phyloP scores from a whole-genome alignment of 2,113 vertebrate species.

The Cyphomyrus plagiostoma region DNA sequence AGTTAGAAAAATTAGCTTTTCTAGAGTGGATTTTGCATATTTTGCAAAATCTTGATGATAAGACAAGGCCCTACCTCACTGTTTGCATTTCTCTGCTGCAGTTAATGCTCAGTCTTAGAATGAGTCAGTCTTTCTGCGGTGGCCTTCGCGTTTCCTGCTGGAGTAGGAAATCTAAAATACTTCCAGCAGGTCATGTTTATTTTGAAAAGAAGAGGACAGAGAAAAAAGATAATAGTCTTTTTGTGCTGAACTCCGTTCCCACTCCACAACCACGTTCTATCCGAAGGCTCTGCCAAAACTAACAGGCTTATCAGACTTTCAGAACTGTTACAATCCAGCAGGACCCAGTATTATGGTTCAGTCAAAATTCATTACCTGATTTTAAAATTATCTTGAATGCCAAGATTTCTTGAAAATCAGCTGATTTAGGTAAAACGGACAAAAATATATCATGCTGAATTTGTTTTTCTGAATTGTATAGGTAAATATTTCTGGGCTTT shows the following conservation, averaged over 20 bases:
- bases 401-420: not conserved
- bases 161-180: not conserved
- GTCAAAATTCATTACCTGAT: not conserved
- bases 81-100: not conserved
- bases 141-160: not conserved
- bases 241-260: not conserved
- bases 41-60: not conserved
- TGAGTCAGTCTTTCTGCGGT: not conserved
- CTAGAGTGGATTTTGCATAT: not conserved
- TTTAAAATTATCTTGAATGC: not conserved
- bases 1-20: not conserved
- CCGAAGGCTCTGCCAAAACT: slow-evolving; percentile 47
- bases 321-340: not conserved
- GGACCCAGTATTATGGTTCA: not conserved
- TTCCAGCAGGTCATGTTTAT: slow-evolving; percentile 6
- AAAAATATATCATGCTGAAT: not conserved
- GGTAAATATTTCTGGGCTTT: not conserved
- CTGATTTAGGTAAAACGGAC: not conserved
- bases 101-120: slow-evolving; percentile 1
- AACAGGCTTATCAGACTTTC: slow-evolving; percentile 42
- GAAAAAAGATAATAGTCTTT: slow-evolving; percentile 19
- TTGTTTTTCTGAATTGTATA: not conserved
- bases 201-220: slow-evolving; percentile 13
- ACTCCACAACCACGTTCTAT: not conserved
- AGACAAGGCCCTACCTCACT: not conserved